phyloP scores from a whole-genome alignment of 2,113 vertebrate species.

The Ictalurus furcatus region DNA sequence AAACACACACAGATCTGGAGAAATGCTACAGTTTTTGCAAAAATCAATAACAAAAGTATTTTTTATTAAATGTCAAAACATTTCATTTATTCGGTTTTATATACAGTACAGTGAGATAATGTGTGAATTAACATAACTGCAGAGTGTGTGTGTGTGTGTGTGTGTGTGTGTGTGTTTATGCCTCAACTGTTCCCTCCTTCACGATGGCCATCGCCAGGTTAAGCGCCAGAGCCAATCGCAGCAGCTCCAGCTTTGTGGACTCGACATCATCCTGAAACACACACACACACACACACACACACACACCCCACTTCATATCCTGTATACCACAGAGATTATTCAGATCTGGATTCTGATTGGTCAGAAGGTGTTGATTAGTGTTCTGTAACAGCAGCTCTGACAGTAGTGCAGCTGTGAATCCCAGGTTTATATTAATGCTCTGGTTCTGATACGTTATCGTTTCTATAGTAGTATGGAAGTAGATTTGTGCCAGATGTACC shows the following conservation, averaged over 20 bases:
- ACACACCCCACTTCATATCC: not conserved
- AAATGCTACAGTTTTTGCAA: not conserved
- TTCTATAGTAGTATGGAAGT: not conserved
- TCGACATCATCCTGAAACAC: constrained; percentile 34
- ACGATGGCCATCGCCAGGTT: constrained; percentile 75
- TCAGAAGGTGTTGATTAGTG: not conserved
- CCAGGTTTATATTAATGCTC: not conserved
- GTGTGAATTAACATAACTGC: not conserved
- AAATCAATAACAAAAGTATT: not conserved
- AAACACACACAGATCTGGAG: too few relatives aligned
- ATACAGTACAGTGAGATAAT: constrained; percentile 8
- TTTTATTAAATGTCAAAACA: not conserved
- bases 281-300: not conserved
- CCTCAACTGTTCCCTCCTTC: constrained; percentile 85
- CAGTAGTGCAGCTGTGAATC: not conserved
- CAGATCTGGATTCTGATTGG: not conserved
- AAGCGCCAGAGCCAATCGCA: constrained; percentile 87
- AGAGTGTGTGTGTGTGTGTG: too few relatives aligned
- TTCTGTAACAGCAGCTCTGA: not conserved
- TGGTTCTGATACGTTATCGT: not conserved
- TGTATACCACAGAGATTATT: not conserved
- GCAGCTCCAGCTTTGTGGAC: constrained; percentile 22
- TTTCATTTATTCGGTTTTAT: constrained; percentile 21
- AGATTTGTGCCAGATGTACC: too few relatives aligned
- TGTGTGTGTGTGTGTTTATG: constrained; percentile 49